Evolutionary conservation across 2,888 invertebrate species (phyloP).

Genomic region (Melikaiella ostensackeni): DNA sequence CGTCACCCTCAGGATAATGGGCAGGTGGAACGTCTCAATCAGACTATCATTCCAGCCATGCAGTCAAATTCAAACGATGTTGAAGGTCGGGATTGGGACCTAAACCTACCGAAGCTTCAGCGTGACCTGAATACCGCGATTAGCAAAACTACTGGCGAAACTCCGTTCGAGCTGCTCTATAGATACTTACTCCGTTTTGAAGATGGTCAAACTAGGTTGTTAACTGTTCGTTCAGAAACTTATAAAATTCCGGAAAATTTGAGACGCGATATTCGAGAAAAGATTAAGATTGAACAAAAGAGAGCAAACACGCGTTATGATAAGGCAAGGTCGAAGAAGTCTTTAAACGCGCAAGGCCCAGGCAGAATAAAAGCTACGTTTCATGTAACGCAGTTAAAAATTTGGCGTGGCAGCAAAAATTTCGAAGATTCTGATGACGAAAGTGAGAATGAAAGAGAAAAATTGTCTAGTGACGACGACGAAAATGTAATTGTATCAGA

Average conservation of each 20-base stretch:
- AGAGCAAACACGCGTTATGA: background rate
- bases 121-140: conserved; percentile 18
- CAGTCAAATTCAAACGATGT: background rate
- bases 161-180: conserved; percentile 27
- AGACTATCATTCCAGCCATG: conserved; percentile 9
- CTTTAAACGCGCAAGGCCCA: background rate
- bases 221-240: background rate
- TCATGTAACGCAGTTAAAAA: conserved; percentile 18
- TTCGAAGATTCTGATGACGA: background rate
- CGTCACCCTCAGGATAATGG: conserved; percentile 35
- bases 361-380: background rate
- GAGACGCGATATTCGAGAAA: background rate
- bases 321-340: background rate
- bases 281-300: background rate
- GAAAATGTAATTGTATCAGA: background rate
- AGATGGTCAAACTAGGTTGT: background rate
- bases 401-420: background rate
- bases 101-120: background rate
- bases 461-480: background rate
- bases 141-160: conserved; percentile 29
- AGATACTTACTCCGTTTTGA: conserved; percentile 39
- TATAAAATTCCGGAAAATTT: background rate
- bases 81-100: background rate
- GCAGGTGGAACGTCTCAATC: conserved; percentile 1
- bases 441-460: background rate